These are phyloP conservation scores for Rhynchomys soricoides DNA, from an alignment of 2,113 vertebrate species.

Conservation along the genomic window DNA sequence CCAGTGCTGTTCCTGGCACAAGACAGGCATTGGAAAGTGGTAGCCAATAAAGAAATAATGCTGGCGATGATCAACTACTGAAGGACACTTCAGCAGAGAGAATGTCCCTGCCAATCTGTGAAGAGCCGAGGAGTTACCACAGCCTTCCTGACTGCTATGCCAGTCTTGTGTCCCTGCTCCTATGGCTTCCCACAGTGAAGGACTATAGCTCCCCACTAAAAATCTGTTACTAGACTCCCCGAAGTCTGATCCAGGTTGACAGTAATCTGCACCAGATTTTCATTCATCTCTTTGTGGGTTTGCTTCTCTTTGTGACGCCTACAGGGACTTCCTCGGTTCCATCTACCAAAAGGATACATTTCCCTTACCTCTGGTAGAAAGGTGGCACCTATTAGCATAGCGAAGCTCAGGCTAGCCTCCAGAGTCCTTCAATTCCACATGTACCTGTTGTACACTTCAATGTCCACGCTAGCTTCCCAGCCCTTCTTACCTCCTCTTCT, in stretches of 20 bases:
- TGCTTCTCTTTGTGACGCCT: background rate
- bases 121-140: background rate
- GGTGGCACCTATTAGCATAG: background rate
- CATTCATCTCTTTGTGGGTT: background rate
- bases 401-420: background rate
- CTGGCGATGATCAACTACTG: background rate
- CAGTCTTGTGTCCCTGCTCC: background rate
- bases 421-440: background rate
- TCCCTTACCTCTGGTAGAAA: background rate
- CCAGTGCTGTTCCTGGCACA: background rate
- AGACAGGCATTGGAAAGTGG: background rate
- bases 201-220: background rate
- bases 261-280: background rate
- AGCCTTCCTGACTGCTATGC: background rate
- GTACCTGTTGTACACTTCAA: background rate
- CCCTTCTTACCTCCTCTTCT: background rate
- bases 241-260: background rate
- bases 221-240: background rate
- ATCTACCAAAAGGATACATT: background rate
- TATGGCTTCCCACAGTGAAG: no score
- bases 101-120: background rate
- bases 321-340: no score
- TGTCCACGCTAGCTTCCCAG: background rate
- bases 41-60: background rate
- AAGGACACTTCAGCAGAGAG: background rate